Conservation (phyloP, 2,888 invertebrate species). For the Muschampia plurimacula region DNA sequence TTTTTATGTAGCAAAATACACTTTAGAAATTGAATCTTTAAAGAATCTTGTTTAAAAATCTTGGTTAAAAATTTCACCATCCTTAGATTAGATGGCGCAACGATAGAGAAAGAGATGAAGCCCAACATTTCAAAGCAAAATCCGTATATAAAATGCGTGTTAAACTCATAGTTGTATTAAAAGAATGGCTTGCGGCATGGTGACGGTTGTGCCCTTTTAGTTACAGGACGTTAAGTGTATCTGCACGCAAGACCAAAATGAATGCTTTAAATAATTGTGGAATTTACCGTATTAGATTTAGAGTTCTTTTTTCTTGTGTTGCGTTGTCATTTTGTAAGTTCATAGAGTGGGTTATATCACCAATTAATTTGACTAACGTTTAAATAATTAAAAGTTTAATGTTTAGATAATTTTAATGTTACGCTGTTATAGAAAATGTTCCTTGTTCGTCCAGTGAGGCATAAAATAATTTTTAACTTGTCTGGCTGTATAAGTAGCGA, state of each 20-base stretch:
- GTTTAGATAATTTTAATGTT: neutral
- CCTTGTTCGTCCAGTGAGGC: neutral
- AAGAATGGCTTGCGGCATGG: constrained; percentile 77
- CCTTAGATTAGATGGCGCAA: neutral
- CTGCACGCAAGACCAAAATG: constrained; percentile 51
- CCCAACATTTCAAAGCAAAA: constrained; percentile 11
- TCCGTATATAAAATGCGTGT: constrained; percentile 35
- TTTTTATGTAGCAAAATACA: too few relatives aligned
- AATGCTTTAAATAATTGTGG: constrained; percentile 45
- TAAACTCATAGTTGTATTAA: constrained; percentile 37
- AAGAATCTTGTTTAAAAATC: too few relatives aligned
- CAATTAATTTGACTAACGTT: constrained; percentile 37
- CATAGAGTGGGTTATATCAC: constrained; percentile 55
- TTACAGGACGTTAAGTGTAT: constrained; percentile 36
- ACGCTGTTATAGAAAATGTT: neutral
- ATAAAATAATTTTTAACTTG: neutral
- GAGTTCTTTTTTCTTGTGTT: constrained; percentile 39
- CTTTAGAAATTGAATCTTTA: too few relatives aligned
- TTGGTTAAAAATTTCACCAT: too few relatives aligned
- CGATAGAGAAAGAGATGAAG: constrained; percentile 28
- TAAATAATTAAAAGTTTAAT: constrained; percentile 19
- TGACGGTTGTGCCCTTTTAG: constrained; percentile 57
- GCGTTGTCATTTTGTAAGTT: constrained; percentile 35
- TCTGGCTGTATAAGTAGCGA: neutral
- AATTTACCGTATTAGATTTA: constrained; percentile 39